A percentile compares a stretch with the other conserved stretches of the same genome.
Conservation (phyloP, 2,797 vertebrate genomes). For the Loriculus beryllinus region DNA sequence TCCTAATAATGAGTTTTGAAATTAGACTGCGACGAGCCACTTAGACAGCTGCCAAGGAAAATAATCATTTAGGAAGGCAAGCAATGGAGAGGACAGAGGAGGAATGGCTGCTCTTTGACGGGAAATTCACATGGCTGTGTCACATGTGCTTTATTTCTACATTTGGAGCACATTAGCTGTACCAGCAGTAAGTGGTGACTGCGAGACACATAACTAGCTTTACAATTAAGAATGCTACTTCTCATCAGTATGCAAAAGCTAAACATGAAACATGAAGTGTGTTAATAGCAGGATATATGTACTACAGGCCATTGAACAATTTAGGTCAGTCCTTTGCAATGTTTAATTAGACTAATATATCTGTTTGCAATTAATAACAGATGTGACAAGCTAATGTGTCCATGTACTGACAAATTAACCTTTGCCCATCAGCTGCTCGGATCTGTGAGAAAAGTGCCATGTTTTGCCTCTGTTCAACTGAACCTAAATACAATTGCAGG, state of each 20-base stretch:
- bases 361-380: constrained; percentile 93
- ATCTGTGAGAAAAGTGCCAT: constrained; percentile 93
- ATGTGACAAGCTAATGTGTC: constrained; percentile 89
- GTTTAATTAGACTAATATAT: constrained; percentile 85
- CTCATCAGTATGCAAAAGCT: constrained; percentile 71
- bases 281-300: constrained; percentile 74
- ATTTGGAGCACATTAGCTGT: constrained; percentile 67
- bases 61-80: constrained; percentile 75
- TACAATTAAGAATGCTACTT: constrained; percentile 76
- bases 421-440: constrained; percentile 93
- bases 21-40: constrained; percentile 89
- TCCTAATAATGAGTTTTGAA: constrained; percentile 96
- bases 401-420: constrained; percentile 95
- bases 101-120: constrained; percentile 73
- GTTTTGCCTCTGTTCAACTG: constrained; percentile 81
- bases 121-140: constrained; percentile 76
- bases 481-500: constrained; percentile 82
- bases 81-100: constrained; percentile 69
- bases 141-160: constrained; percentile 75
- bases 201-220: constrained; percentile 61
- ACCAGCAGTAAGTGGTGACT: constrained; percentile 73
- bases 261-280: constrained; percentile 76
- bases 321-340: constrained; percentile 82
- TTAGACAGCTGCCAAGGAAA: constrained; percentile 86
- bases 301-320: constrained; percentile 80